These are phyloP conservation scores for Scotopteryx bipunctaria DNA, from an alignment of 2,888 invertebrate species.

Conservation along the genomic window DNA sequence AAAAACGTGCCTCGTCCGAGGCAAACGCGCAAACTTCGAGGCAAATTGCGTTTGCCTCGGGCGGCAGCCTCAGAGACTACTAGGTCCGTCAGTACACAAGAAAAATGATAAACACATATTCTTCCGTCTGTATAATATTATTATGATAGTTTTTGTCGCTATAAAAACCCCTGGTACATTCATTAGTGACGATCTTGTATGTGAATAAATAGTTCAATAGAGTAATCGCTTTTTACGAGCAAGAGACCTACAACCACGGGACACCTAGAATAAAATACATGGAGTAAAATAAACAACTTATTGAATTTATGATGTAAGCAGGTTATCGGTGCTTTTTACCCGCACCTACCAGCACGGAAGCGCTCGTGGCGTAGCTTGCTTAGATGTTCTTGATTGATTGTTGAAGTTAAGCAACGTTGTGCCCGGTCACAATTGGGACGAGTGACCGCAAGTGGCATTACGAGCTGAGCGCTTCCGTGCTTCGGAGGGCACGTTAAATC, in stretches of 20 bases:
- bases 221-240: conserved; percentile 66
- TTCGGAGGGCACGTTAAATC: too few relatives aligned
- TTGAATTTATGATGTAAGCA: not conserved
- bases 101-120: too few relatives aligned
- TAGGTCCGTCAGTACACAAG: too few relatives aligned
- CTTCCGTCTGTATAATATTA: not conserved
- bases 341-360: not conserved
- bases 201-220: conserved; percentile 59
- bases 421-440: too few relatives aligned
- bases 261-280: conserved; percentile 23
- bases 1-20: too few relatives aligned
- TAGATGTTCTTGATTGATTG: too few relatives aligned
- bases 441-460: too few relatives aligned
- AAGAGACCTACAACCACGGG: conserved; percentile 46
- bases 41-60: too few relatives aligned
- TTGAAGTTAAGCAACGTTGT: too few relatives aligned
- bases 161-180: conserved; percentile 40
- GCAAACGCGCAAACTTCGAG: too few relatives aligned
- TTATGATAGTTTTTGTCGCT: conserved; percentile 35
- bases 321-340: not conserved
- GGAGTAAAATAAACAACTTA: conserved; percentile 10
- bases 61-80: too few relatives aligned
- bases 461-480: too few relatives aligned
- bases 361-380: not conserved
- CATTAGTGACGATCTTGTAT: conserved; percentile 52